Evolutionary conservation across 2,113 vertebrate species (phyloP).

Genomic region (Gasterosteus aculeatus): DNA sequence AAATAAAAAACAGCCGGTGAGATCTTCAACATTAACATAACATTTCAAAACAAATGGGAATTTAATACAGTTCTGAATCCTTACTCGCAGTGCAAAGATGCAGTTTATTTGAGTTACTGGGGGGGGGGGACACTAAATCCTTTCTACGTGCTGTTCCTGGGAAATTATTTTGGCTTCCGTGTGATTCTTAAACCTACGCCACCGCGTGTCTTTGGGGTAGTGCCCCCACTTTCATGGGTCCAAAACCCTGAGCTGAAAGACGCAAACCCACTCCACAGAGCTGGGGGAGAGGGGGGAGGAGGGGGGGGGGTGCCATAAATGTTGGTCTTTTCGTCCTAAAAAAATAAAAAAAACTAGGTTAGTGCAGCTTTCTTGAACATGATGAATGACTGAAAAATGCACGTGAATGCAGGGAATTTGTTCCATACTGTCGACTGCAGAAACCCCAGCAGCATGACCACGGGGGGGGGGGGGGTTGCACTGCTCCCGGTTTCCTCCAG

Average conservation of each 20-base stretch:
- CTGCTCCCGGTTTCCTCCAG: conserved; percentile 23
- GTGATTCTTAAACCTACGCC: neutral
- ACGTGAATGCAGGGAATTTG: conserved; percentile 8
- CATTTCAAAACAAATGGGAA: neutral
- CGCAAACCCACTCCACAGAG: neutral
- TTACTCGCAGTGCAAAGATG: conserved; percentile 2
- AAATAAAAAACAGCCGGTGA: neutral
- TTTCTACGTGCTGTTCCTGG: neutral
- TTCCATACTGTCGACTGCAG: conserved; percentile 29
- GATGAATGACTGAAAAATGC: neutral
- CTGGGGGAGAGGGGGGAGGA: neutral
- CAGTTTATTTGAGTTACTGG: conserved; percentile 23
- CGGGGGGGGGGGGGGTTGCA: conserved; percentile 15
- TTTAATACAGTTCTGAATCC: conserved; percentile 3
- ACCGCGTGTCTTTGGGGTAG: neutral
- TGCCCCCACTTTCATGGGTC: neutral
- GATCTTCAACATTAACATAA: neutral
- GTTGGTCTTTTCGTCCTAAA: neutral
- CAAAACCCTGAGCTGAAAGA: conserved; percentile 1
- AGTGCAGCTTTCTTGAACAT: neutral
- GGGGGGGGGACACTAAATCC: neutral
- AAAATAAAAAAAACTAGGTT: neutral
- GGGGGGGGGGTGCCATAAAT: neutral
- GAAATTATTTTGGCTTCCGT: neutral
- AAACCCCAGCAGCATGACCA: conserved; percentile 7